Base-by-base conservation (phyloP, 1,140 invertebrate genomes). In the Phthorimaea operculella region DNA sequence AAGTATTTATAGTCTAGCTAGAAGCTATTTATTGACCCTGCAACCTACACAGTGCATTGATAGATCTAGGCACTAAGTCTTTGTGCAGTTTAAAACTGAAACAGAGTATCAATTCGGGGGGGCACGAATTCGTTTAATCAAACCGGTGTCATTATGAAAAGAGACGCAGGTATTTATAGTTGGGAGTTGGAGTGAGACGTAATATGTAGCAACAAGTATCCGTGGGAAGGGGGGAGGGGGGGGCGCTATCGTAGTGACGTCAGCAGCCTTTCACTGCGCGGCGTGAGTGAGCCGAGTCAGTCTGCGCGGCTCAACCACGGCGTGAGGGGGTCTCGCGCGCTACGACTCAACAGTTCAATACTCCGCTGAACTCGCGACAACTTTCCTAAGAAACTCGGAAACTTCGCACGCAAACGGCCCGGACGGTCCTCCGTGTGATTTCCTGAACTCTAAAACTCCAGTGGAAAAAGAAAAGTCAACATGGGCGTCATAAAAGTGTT, bases 401-500 rank as follows among this genome's bases (percentile, higher is more conserved):
- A 16, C 52, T 39, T 51, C 64, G 51, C 77, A 72, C 74, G 74
- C 66, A 77, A 80, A 80, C 72, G 68, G 70, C 66, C 73, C 69
- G 45, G 53, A 69, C 63, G 69, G 76, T 68, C 72, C 64, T 72
- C 58, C 71, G 75, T 77, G 71, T 66, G 72, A 60, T 45, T 47
- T 52, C 51, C 54, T 47, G n/a, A n/a, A n/a, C n/a, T n/a, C n/a
- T 39, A 54, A 36, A 51, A 34, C 44, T 59, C 65, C 47, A 28
- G 21, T 28, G n/a, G n/a, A n/a, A n/a, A n/a, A n/a, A n/a, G 21
- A 28, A 6, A 64, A n/a, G 52, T 42, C 63, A 70, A 51, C 42
- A 84, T 84, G 81, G 79, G 81, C 64, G 78, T 84, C 39, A 84
- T 84, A 57, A 83, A 83, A 76, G 72, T 83, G 73, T 73, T 74